phyloP scores from a whole-genome alignment of 1,140 invertebrate species.

The Conus ventricosus region DNA sequence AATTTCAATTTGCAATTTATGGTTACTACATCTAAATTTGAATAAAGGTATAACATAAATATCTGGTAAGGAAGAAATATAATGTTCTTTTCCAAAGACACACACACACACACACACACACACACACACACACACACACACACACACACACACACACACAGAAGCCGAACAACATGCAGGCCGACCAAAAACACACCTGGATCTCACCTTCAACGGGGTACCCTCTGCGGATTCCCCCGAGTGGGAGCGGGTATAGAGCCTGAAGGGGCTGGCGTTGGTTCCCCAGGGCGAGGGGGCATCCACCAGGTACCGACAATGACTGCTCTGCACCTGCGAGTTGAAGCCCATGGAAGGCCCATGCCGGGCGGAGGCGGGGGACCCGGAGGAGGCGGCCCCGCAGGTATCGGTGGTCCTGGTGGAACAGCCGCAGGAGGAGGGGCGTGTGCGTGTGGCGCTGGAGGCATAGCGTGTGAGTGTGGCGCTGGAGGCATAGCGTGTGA shows the following conservation, averaged over 20 bases:
- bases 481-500: not conserved
- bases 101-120: no score
- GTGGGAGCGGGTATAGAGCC: slow-evolving; percentile 28
- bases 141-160: no score
- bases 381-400: not conserved
- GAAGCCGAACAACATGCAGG: no score
- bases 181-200: not conserved
- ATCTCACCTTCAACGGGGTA: slow-evolving; percentile 28
- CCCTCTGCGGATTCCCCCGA: slow-evolving; percentile 22
- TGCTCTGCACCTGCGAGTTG: slow-evolving; percentile 28
- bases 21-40: no score
- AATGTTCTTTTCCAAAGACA: no score
- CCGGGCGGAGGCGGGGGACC: not conserved
- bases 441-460: not conserved
- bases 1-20: no score
- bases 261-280: slow-evolving; percentile 30
- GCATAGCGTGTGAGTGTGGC: not conserved
- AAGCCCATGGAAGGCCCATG: no score
- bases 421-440: not conserved
- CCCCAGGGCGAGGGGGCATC: slow-evolving; percentile 30
- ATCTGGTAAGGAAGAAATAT: no score
- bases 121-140: no score
- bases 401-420: not conserved
- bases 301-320: slow-evolving; percentile 34
- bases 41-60: no score